Evolutionary conservation across 2,113 vertebrate species (phyloP).

Genomic region (Brevimyrus niger): DNA sequence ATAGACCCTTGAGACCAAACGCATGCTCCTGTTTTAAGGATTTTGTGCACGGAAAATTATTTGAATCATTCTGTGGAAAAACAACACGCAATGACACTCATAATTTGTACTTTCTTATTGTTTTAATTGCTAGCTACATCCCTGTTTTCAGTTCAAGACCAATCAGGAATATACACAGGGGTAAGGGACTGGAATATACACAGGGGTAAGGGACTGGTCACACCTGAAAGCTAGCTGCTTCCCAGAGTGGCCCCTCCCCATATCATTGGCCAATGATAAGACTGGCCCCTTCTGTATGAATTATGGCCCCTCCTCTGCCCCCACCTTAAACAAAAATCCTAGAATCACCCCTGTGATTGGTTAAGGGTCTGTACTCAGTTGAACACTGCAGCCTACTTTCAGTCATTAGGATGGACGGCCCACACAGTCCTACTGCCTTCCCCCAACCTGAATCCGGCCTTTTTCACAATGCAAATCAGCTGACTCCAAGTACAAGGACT

Average conservation of each 20-base stretch:
- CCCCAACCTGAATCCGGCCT: not conserved
- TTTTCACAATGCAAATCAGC: not conserved
- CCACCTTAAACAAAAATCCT: not conserved
- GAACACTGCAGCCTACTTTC: not conserved
- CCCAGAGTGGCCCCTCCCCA: not conserved
- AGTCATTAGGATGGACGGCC: not conserved
- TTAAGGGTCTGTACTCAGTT: not conserved
- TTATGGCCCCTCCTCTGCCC: not conserved
- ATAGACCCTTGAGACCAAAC: constrained; percentile 17
- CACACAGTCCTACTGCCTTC: not conserved
- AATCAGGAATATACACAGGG: not conserved
- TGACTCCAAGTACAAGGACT: not conserved
- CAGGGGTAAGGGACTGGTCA: not conserved
- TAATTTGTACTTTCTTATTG: not conserved
- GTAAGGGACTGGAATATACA: too few species aligned
- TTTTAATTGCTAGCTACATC: not conserved
- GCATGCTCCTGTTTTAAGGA: not conserved
- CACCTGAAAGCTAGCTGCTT: not conserved
- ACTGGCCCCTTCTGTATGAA: not conserved
- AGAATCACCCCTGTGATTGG: not conserved
- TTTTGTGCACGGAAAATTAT: not conserved
- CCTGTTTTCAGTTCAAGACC: not conserved
- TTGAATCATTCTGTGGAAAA: not conserved
- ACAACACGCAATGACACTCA: not conserved
- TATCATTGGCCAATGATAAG: not conserved